Percentiles rank a stretch among this genome's conserved stretches.
Conservation (phyloP, 2,888 invertebrate species). For the Galeruca laticollis region DNA sequence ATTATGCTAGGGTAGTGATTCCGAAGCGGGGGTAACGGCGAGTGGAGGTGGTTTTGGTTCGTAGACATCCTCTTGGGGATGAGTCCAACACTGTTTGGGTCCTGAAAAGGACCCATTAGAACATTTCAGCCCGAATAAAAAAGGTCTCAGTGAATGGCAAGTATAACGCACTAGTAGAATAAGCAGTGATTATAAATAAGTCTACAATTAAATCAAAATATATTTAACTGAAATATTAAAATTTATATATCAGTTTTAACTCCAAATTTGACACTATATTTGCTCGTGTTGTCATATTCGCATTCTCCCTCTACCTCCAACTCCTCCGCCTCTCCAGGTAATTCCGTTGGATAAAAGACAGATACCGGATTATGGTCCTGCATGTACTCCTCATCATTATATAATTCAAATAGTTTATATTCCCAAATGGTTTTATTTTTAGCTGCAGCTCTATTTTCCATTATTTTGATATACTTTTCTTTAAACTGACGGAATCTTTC, state of each 20-base stretch:
- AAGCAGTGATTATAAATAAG: too few relatives aligned
- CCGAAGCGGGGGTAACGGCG: too few relatives aligned
- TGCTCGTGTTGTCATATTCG: not conserved
- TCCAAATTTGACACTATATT: not conserved
- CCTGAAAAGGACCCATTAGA: too few relatives aligned
- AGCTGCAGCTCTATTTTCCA: constrained; percentile 41
- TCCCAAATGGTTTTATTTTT: constrained; percentile 41
- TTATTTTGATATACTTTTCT: constrained; percentile 45
- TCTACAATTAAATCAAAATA: not conserved
- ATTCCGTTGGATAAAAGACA: constrained; percentile 45
- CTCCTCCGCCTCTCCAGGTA: not conserved
- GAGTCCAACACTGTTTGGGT: too few relatives aligned
- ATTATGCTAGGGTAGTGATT: too few relatives aligned
- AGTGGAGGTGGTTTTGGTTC: too few relatives aligned
- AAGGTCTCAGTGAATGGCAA: too few relatives aligned
- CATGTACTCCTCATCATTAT: constrained; percentile 47
- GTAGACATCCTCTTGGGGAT: too few relatives aligned
- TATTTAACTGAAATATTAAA: not conserved
- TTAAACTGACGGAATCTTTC: constrained; percentile 51
- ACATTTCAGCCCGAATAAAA: too few relatives aligned
- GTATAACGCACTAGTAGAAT: too few relatives aligned
- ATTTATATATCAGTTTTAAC: not conserved
- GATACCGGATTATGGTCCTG: constrained; percentile 38
- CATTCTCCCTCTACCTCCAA: constrained; percentile 11
- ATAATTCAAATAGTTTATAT: constrained; percentile 46